Percentiles rank a stretch among this genome's conserved stretches.
Evolutionary conservation across 2,113 vertebrate genomes (phyloP).

Genomic region (Oncorhynchus keta): DNA sequence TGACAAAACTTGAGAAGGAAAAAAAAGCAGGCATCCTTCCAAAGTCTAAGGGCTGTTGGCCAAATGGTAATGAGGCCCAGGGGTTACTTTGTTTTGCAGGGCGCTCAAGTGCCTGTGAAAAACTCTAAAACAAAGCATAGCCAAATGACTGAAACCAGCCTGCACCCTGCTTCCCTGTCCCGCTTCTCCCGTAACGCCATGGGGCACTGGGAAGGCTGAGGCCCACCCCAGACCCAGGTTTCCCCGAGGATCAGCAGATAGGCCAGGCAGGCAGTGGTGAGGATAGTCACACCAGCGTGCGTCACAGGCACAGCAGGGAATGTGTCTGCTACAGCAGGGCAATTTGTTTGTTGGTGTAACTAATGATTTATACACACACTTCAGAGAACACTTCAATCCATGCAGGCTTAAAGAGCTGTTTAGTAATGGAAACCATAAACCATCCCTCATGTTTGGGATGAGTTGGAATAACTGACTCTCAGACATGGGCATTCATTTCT

Average conservation of each 20-base stretch:
- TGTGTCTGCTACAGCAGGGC: neutral
- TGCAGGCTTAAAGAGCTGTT: neutral
- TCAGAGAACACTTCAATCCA: neutral
- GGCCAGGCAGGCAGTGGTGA: slow-evolving; percentile 10
- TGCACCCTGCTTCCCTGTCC: slow-evolving; percentile 55
- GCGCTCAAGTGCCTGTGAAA: slow-evolving; percentile 72
- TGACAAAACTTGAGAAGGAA: slow-evolving; percentile 58
- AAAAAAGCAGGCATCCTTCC: slow-evolving; percentile 65
- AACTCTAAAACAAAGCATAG: slow-evolving; percentile 68
- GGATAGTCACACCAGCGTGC: slow-evolving; percentile 2
- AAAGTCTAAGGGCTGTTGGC: slow-evolving; percentile 67
- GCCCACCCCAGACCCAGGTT: slow-evolving; percentile 37
- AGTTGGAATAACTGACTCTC: too few relatives aligned
- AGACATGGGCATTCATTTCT: too few relatives aligned
- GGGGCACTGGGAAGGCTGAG: neutral
- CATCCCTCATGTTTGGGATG: neutral
- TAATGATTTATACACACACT: neutral
- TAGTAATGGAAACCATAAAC: neutral
- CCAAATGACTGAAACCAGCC: slow-evolving; percentile 68
- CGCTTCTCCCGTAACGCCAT: neutral
- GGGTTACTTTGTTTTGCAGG: slow-evolving; percentile 72
- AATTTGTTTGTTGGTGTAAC: slow-evolving; percentile 4
- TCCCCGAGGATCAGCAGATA: slow-evolving; percentile 8
- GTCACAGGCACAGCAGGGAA: neutral
- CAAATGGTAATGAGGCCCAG: slow-evolving; percentile 76